Evolutionary conservation across 2,797 vertebrate species (phyloP), one percentile per base, ranked within the genome.

Genomic region (Coccyzus lansbergi): DNA sequence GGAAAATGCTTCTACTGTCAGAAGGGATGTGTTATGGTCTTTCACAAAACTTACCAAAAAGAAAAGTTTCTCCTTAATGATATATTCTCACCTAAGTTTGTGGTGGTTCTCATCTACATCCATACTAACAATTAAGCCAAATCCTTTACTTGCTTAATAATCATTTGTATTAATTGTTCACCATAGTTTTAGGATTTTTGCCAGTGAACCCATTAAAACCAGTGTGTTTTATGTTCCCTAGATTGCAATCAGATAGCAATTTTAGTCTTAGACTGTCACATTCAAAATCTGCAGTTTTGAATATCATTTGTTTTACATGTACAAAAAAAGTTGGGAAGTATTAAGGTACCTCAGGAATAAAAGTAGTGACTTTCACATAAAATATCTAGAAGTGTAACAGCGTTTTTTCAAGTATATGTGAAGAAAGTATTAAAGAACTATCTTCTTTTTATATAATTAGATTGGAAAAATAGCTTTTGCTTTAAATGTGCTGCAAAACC

Each of bases 361-460:
- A 81, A 75, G 56, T 68, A 62, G 26, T 72, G 46, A 63, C 40
- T n/a, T 75, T 81, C 24, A 75, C 60, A 25, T 40, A 42, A 60
- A 86, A 18, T 77, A 28, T 22, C 48, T 64, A 24, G 49, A 67
- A 72, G 22, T 78, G 6, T 60, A 70, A 40, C 21, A 83, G 29
- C 68, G 26, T 20, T 65, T 81, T 38, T 33, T 86, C 40, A 89
- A 40, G 42, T 34, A 76, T 65, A 36, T 63, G 22, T 70, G 49
- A 75, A 90, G 67, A 34, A 84, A 16, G 8, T 86, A 48, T 60
- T 86, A 65, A 86, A 55, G 79, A 76, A 40, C 28, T 74, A 14
- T 85, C 59, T 62, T 92, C n/a, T 91, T 94, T 86, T 63, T 72
- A 68, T 62, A 44, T 17, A 65, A 40, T 78, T 88, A 70, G 51